Base-by-base conservation (phyloP, 2,113 vertebrate genomes). In the Scatophagus argus region DNA sequence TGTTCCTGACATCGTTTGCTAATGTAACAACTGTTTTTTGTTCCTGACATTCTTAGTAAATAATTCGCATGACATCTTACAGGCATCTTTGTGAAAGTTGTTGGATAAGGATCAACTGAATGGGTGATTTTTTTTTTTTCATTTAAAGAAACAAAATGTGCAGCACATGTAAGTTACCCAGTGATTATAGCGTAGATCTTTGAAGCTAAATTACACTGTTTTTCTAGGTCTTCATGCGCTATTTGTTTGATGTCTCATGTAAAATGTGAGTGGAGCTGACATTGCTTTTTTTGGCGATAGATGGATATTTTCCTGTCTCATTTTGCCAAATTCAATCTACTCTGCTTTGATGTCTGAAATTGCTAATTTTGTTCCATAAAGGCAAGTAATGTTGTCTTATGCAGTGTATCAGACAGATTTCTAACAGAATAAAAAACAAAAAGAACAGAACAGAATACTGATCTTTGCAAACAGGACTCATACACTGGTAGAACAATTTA, bases 341-440 rank as follows among this genome's bases (percentile, higher is more conserved):
- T 81, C 58, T 55, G 79, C 87, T 93, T 93, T 93, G 91, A 94
- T 92, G 87, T 92, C 58, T 52, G 44, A 89, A 89, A 88, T 82
- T 71, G 61, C 81, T 74, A 63, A 77, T 85, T 90, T 93, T 84
- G 70, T 88, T 63, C 76, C 64, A 64, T 68, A 55, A 86, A 85
- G 82, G 65, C 38, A 69, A 80, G 72, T 68, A 58, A 77, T 64
- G 67, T 75, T 39, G 17, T 77, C 52, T 68, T 54, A 51, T 31
- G 36, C 43, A 32, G 25, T 66, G 38, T 32, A 75, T 55, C 51
- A 73, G 41, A 58, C 44, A 34, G 34, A 0, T 67, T 54, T 69
- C 0, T 29, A n/a, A 56, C 38, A 58, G 13, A 60, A n/a, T n/a
- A 54, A 61, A 46, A 49, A 8, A 49, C 31, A 6, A n/a, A n/a